Conservation (phyloP, 2,113 vertebrate species). For the Trematocara zebra region DNA sequence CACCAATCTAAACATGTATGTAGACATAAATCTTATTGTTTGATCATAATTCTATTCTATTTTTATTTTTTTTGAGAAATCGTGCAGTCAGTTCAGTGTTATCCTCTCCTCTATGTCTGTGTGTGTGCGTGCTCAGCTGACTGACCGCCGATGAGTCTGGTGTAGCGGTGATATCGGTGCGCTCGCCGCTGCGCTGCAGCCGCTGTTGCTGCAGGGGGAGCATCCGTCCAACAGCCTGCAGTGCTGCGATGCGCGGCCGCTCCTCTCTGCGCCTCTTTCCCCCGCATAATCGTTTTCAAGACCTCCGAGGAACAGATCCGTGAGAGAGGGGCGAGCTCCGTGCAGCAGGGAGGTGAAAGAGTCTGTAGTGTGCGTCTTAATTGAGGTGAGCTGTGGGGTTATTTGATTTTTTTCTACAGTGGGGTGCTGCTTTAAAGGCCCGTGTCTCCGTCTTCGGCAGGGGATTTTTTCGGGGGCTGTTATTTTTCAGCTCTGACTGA, state of each 20-base stretch:
- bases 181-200: neutral
- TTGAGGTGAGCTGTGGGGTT: conserved; percentile 30
- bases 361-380: neutral
- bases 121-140: neutral
- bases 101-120: neutral
- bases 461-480: neutral
- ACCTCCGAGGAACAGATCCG: neutral
- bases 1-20: neutral
- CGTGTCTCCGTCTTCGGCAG: neutral
- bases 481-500: neutral
- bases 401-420: neutral
- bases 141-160: neutral
- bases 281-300: neutral
- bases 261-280: neutral
- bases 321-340: neutral
- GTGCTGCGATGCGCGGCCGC: neutral
- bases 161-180: neutral
- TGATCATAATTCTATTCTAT: neutral
- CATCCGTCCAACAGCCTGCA: conserved; percentile 10
- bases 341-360: neutral
- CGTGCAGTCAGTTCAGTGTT: neutral
- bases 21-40: neutral
- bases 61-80: neutral
- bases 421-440: neutral
- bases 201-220: conserved; percentile 19